Evolutionary conservation across 1,140 invertebrate species (phyloP).

Genomic region (Drosophila mauritiana): DNA sequence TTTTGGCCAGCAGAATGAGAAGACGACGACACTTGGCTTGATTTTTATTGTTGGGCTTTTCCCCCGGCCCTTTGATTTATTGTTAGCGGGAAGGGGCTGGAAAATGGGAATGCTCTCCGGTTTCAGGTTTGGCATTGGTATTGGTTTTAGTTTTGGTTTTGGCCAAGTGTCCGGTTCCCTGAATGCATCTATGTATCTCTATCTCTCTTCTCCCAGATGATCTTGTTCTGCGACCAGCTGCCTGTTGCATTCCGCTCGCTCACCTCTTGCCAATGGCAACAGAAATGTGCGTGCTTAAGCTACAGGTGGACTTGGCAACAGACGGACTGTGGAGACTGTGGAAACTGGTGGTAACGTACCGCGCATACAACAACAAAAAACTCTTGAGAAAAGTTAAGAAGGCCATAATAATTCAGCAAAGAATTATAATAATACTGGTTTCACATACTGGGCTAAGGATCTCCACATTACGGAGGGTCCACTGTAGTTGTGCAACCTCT

Average conservation of each 20-base stretch:
- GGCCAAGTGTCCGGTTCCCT: slow-evolving; percentile 9
- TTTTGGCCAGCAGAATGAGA: slow-evolving; percentile 25
- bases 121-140: slow-evolving; percentile 1
- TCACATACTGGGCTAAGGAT: neutral
- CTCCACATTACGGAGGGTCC: neutral
- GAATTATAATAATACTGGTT: no score
- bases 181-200: slow-evolving; percentile 2
- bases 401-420: no score
- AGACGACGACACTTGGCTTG: slow-evolving; percentile 76
- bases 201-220: slow-evolving; percentile 15
- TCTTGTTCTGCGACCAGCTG: slow-evolving; percentile 37
- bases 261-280: slow-evolving; percentile 65
- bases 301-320: slow-evolving; percentile 5
- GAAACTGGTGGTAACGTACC: no score
- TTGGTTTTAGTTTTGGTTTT: slow-evolving; percentile 8
- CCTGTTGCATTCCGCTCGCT: slow-evolving; percentile 68
- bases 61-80: slow-evolving; percentile 72
- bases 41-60: slow-evolving; percentile 82
- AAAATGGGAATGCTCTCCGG: slow-evolving; percentile 38
- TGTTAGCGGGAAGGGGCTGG: slow-evolving; percentile 59
- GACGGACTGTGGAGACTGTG: neutral
- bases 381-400: no score
- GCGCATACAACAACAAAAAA: no score
- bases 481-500: slow-evolving; percentile 25
- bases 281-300: slow-evolving; percentile 59